phyloP scores from a whole-genome alignment of 2,888 invertebrate species.

The Lasioglossum leucozonium region DNA sequence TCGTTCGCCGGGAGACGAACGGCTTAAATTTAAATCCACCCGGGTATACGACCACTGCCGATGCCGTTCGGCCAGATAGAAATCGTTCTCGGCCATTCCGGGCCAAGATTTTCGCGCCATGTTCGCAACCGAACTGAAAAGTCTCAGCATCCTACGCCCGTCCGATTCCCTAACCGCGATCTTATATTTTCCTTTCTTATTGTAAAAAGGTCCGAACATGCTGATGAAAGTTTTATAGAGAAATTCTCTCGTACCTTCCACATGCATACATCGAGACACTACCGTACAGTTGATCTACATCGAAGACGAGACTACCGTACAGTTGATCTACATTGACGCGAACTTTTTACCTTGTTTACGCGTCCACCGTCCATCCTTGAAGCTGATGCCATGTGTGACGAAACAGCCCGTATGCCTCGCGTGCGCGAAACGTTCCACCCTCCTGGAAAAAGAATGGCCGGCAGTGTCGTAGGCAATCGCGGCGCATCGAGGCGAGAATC shows the following conservation, averaged over 20 bases:
- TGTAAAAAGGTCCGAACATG: background rate
- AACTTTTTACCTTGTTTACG: background rate
- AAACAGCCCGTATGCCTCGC: background rate
- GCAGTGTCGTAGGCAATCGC: conserved; percentile 45
- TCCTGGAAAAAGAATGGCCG: background rate
- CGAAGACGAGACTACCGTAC: background rate
- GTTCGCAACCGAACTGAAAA: background rate
- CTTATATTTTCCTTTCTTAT: background rate
- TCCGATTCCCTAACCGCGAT: background rate
- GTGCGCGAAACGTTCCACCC: conserved; percentile 28
- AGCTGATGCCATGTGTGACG: background rate
- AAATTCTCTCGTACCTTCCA: no score
- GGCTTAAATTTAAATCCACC: conserved; percentile 68
- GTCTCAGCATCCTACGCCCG: background rate
- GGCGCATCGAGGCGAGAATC: conserved; percentile 34
- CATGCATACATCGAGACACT: background rate
- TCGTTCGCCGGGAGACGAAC: conserved; percentile 64
- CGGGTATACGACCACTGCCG: conserved; percentile 24
- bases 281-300: background rate
- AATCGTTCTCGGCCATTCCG: conserved; percentile 11
- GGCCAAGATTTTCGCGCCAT: conserved; percentile 21
- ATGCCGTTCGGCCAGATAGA: conserved; percentile 17
- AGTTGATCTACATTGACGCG: no score
- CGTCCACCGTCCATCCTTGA: background rate
- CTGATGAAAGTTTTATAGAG: no score